These are phyloP conservation scores for Sesia bembeciformis DNA, from an alignment of 2,888 invertebrate species.

Conservation along the genomic window DNA sequence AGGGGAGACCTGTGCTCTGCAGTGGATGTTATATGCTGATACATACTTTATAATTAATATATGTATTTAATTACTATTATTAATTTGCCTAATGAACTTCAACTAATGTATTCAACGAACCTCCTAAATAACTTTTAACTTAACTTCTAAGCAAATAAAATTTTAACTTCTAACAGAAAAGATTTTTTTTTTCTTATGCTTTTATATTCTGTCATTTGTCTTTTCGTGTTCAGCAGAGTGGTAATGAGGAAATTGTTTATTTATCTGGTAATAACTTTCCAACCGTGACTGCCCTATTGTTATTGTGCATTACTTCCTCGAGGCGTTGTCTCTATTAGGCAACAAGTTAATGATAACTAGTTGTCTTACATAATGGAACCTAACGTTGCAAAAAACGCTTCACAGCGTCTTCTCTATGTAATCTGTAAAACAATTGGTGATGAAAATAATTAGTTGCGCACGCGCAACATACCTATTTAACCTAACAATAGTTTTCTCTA, in stretches of 20 bases:
- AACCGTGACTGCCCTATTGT: conserved; percentile 59
- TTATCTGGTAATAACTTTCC: conserved; percentile 49
- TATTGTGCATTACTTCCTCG: conserved; percentile 50
- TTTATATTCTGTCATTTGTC: conserved; percentile 13
- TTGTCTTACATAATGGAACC: neutral
- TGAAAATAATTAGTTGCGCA: conserved; percentile 40
- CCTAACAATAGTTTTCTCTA: conserved; percentile 21
- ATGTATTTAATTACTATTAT: too few species aligned
- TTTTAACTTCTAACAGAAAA: too few species aligned
- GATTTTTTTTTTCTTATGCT: neutral
- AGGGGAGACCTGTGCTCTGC: too few species aligned
- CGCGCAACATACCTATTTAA: conserved; percentile 32
- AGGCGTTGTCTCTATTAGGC: conserved; percentile 39
- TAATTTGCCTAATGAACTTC: too few species aligned
- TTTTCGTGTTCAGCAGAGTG: conserved; percentile 38
- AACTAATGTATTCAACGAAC: neutral
- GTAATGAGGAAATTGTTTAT: conserved; percentile 57
- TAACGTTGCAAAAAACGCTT: neutral
- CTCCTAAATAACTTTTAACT: too few species aligned
- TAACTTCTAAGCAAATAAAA: too few species aligned
- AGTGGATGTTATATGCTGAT: too few species aligned
- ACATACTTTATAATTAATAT: too few species aligned
- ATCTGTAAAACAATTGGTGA: neutral
- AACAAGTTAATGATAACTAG: conserved; percentile 40
- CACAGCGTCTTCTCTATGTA: neutral